These are phyloP conservation scores for Ophion obscuratus DNA, from an alignment of 2,888 invertebrate species.

Conservation along the genomic window DNA sequence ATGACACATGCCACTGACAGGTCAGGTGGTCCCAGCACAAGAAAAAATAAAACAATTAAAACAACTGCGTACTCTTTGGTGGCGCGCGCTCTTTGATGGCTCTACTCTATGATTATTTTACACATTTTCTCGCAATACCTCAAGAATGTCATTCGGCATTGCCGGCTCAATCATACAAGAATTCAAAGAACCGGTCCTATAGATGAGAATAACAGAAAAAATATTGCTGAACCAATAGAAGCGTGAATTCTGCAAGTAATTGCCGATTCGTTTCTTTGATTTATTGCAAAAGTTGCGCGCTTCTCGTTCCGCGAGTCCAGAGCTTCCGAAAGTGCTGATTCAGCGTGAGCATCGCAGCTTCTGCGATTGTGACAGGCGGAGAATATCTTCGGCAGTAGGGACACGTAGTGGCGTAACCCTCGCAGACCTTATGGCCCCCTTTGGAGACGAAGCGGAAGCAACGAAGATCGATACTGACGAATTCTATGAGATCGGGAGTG, in stretches of 20 bases:
- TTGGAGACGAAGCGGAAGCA: constrained; percentile 44
- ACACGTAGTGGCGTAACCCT: constrained; percentile 70
- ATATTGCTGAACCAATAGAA: background rate
- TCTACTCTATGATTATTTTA: background rate
- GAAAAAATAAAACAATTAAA: too few relatives aligned
- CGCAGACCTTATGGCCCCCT: constrained; percentile 2
- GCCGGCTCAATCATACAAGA: background rate
- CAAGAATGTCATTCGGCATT: background rate
- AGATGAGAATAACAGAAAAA: background rate
- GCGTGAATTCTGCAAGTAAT: background rate
- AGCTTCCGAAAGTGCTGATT: constrained; percentile 18
- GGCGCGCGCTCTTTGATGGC: too few relatives aligned
- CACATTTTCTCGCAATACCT: background rate
- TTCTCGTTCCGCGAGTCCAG: background rate
- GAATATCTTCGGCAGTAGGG: constrained; percentile 14
- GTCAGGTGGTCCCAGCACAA: too few relatives aligned
- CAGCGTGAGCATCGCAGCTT: constrained; percentile 15
- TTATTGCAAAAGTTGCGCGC: background rate
- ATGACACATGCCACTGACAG: too few relatives aligned
- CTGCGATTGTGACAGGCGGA: constrained; percentile 41
- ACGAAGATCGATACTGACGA: constrained; percentile 35
- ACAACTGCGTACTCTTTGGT: too few relatives aligned
- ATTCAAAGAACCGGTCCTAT: background rate
- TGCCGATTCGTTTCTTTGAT: background rate
- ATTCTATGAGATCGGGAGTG: constrained; percentile 36